These are phyloP conservation scores for Idris sp. DNA, from an alignment of 1,140 invertebrate species.

Conservation along the genomic window DNA sequence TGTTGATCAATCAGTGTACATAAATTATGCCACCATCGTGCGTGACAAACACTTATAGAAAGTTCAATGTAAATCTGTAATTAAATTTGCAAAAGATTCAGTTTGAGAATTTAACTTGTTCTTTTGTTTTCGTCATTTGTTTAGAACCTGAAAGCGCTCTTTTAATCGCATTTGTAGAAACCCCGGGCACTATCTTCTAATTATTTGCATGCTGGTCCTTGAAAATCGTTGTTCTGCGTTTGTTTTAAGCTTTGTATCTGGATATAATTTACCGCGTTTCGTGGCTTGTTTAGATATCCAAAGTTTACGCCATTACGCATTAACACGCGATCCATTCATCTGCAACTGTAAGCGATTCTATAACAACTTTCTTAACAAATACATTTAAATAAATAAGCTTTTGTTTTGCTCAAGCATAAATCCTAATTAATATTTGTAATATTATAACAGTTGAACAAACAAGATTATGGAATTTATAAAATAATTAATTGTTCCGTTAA, in stretches of 20 bases:
- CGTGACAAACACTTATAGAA: slow-evolving; percentile 3
- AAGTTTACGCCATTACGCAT: slow-evolving; percentile 53
- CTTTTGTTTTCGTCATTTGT: slow-evolving; percentile 18
- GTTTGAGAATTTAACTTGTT: slow-evolving; percentile 21
- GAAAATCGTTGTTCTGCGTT: slow-evolving; percentile 50
- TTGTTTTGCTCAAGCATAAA: no score
- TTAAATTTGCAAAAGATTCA: slow-evolving; percentile 36
- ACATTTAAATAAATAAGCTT: no score
- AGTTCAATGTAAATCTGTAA: slow-evolving; percentile 29
- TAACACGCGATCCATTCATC: slow-evolving; percentile 54
- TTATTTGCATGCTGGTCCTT: slow-evolving; percentile 42
- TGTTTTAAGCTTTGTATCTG: slow-evolving; percentile 5
- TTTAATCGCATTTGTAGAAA: slow-evolving; percentile 25
- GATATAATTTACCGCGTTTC: slow-evolving; percentile 48
- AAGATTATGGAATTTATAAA: no score
- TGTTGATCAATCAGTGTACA: slow-evolving; percentile 53
- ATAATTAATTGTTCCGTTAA: no score
- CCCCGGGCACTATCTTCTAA: slow-evolving; percentile 39
- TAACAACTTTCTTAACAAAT: slow-evolving; percentile 50
- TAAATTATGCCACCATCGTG: slow-evolving; percentile 41
- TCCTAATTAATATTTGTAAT: no score
- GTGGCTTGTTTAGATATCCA: slow-evolving; percentile 36
- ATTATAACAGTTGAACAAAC: no score
- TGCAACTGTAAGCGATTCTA: slow-evolving; percentile 53
- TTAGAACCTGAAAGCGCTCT: slow-evolving; percentile 2